Conservation (phyloP, 2,113 vertebrate species). For the Psilopsiagon aurifrons region DNA sequence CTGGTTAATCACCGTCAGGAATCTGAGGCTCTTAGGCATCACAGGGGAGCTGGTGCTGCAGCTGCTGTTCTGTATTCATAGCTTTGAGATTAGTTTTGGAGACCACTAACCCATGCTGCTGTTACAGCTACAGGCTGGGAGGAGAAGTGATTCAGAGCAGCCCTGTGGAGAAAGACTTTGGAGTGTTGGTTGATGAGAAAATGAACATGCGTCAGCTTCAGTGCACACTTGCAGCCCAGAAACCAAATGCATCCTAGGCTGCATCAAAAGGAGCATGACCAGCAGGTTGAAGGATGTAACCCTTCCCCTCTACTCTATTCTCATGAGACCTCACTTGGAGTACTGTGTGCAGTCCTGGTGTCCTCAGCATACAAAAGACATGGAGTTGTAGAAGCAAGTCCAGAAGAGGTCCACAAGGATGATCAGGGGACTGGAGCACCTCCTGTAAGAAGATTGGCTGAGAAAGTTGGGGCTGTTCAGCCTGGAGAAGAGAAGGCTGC, state of each 20-base stretch:
- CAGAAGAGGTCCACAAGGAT: no score
- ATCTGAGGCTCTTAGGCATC: background rate
- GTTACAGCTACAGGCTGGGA: background rate
- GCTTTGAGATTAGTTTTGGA: background rate
- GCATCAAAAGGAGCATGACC: background rate
- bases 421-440: no score
- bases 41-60: background rate
- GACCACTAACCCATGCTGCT: background rate
- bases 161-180: background rate
- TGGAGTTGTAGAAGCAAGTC: no score
- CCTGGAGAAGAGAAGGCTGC: no score
- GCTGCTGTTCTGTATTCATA: background rate
- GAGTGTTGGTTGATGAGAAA: background rate
- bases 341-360: no score
- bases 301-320: background rate
- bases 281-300: background rate
- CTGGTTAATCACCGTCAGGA: background rate
- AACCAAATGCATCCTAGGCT: background rate
- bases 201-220: background rate
- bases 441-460: no score
- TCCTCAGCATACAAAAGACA: no score
- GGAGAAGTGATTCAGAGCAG: background rate
- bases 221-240: background rate
- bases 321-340: no score
- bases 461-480: no score